Evolutionary conservation across 2,888 invertebrate species (phyloP).

Genomic region (Drosophila flavopinicola): DNA sequence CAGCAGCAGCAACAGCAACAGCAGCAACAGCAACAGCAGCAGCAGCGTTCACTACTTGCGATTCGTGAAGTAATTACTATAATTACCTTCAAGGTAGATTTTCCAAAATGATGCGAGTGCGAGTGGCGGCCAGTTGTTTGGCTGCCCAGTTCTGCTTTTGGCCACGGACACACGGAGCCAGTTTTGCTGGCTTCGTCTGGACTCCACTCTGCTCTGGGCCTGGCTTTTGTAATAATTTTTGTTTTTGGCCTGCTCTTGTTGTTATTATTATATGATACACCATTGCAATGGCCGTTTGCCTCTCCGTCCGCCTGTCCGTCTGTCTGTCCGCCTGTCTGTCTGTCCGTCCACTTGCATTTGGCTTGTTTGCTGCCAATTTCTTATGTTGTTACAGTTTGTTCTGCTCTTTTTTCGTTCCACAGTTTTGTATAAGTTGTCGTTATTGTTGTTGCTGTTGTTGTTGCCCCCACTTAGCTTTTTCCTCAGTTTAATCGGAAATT

Average conservation of each 20-base stretch:
- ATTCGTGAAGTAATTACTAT: constrained; percentile 84
- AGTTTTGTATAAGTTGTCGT: constrained; percentile 35
- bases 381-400: constrained; percentile 78
- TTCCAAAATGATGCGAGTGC: constrained; percentile 81
- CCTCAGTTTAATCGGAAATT: constrained; percentile 77
- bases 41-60: constrained; percentile 79
- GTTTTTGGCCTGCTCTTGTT: constrained; percentile 51
- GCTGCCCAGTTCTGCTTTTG: constrained; percentile 31
- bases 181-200: too few relatives aligned
- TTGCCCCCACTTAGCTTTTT: constrained; percentile 67
- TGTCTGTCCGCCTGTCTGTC: constrained; percentile 6
- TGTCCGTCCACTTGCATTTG: constrained; percentile 53
- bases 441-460: constrained; percentile 27
- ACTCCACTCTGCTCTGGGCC: too few relatives aligned
- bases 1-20: constrained; percentile 28
- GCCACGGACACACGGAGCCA: constrained; percentile 34
- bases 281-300: constrained; percentile 73
- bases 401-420: constrained; percentile 43
- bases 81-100: constrained; percentile 84
- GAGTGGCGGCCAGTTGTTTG: constrained; percentile 54
- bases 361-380: constrained; percentile 80
- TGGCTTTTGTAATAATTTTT: constrained; percentile 78
- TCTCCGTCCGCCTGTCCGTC: constrained; percentile 13
- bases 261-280: constrained; percentile 79
- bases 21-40: constrained; percentile 38